A percentile compares a stretch with the other conserved stretches of the same genome.
Evolutionary conservation across 2,113 vertebrate genomes (phyloP).

Genomic region (Cynopterus brachyotis): DNA sequence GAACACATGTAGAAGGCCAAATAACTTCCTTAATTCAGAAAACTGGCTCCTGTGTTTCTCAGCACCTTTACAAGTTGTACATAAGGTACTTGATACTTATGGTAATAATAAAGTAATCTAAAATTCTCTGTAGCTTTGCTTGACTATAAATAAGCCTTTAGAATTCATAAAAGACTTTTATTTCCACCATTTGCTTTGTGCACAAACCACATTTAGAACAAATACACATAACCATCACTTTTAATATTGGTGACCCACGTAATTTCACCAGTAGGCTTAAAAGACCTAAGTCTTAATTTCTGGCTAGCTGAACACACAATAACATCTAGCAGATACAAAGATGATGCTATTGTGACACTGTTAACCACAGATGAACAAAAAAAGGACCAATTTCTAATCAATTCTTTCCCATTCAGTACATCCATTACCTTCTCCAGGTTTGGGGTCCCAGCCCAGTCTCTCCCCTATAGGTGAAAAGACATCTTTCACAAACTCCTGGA

Average conservation of each 20-base stretch:
- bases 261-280: background rate
- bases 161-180: background rate
- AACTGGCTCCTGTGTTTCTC: background rate
- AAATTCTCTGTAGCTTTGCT: constrained; percentile 5
- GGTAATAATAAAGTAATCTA: constrained; percentile 14
- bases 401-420: background rate
- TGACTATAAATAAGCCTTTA: background rate
- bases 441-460: constrained; percentile 97
- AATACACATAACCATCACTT: background rate
- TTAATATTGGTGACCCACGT: background rate
- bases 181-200: background rate
- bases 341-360: background rate
- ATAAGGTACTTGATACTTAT: background rate
- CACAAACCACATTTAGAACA: background rate
- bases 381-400: background rate
- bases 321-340: background rate
- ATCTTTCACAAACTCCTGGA: constrained; percentile 96
- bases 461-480: constrained; percentile 96
- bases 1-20: background rate
- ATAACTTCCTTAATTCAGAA: constrained; percentile 10
- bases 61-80: background rate
- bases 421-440: constrained; percentile 93
- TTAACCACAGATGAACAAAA: background rate
- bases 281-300: constrained; percentile 21
- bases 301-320: background rate